Evolutionary conservation across 2,888 invertebrate species (phyloP).

Genomic region (Plebejus argus): DNA sequence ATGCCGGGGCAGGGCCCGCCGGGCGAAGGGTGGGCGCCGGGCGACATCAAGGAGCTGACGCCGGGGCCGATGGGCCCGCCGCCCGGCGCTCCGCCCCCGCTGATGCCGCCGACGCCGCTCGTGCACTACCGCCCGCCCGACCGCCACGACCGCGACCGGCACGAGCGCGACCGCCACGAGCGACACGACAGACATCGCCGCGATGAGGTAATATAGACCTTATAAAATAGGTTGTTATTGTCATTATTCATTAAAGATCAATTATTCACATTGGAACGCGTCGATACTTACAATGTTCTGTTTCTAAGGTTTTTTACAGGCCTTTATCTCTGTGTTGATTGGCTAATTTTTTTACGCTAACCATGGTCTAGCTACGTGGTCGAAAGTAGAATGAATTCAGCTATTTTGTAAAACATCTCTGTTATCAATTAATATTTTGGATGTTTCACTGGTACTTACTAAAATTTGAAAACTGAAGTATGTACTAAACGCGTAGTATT

Average conservation of each 20-base stretch:
- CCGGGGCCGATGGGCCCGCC: slow-evolving; percentile 77
- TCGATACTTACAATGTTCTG: no score
- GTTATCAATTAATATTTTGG: no score
- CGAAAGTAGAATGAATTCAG: no score
- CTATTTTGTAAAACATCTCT: no score
- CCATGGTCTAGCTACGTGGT: no score
- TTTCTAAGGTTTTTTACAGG: no score
- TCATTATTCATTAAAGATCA: no score
- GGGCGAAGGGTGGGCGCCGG: slow-evolving; percentile 78
- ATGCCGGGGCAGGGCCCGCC: background rate
- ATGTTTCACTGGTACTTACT: no score
- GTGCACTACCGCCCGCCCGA: slow-evolving; percentile 61
- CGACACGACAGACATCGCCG: slow-evolving; percentile 60
- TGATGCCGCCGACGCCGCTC: slow-evolving; percentile 48
- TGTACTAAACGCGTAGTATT: background rate
- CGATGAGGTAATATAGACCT: slow-evolving; percentile 49
- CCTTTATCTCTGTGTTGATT: no score
- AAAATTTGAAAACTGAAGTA: background rate
- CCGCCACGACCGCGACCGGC: slow-evolving; percentile 71
- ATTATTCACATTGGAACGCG: no score
- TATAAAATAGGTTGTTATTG: no score
- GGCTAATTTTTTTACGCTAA: no score
- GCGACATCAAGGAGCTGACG: slow-evolving; percentile 85
- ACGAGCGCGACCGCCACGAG: slow-evolving; percentile 58
- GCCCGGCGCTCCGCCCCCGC: slow-evolving; percentile 52